Conservation (phyloP, 1,140 invertebrate species). For the Steinernema feltiae region DNA sequence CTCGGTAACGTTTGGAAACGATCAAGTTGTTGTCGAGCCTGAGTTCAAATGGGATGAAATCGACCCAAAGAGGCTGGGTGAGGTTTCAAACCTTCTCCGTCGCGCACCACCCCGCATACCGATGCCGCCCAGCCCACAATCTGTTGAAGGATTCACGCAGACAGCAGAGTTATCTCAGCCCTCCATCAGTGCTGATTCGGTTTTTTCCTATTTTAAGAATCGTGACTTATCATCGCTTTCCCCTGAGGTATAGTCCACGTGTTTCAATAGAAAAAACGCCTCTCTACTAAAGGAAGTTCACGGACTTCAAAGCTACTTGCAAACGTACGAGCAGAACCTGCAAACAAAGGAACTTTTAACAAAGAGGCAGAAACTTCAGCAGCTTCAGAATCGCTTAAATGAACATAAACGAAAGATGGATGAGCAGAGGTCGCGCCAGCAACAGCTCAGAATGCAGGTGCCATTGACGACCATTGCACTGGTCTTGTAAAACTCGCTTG, state of each 20-base stretch:
- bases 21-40: neutral
- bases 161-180: neutral
- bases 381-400: neutral
- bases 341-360: neutral
- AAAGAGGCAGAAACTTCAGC: neutral
- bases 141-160: neutral
- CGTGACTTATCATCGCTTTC: neutral
- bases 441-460: neutral
- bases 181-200: neutral
- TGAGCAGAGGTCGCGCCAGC: neutral
- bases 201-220: neutral
- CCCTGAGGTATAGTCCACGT: neutral
- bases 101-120: neutral
- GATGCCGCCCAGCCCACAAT: neutral
- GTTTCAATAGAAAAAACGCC: neutral
- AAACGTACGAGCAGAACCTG: conserved; percentile 7
- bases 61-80: neutral
- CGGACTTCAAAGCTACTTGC: neutral
- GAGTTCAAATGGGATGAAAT: neutral
- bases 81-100: neutral
- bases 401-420: conserved; percentile 1
- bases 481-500: neutral
- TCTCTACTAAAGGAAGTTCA: neutral
- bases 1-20: neutral
- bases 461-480: neutral